Conservation (phyloP, 2,797 vertebrate species). For the Onychomys leucogaster region DNA sequence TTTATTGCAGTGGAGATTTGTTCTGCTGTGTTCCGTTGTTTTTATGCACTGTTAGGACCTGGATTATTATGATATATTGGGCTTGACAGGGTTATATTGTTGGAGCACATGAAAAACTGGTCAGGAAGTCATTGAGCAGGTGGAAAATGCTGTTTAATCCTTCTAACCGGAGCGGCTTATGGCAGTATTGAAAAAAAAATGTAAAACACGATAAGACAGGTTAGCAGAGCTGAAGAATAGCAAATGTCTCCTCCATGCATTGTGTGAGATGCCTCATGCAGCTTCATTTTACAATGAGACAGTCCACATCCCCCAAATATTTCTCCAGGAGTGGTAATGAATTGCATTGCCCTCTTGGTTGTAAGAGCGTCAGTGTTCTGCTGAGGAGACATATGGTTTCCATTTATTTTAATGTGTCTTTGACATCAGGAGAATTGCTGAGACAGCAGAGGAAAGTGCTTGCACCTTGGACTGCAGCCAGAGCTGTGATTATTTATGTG, state of each 20-base stretch:
- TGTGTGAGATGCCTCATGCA: constrained; percentile 49
- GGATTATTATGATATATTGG: constrained; percentile 74
- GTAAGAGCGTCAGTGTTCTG: constrained; percentile 84
- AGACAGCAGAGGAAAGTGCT: constrained; percentile 89
- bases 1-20: constrained; percentile 19
- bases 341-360: constrained; percentile 90
- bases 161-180: constrained; percentile 67
- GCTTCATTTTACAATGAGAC: constrained; percentile 81
- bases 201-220: constrained; percentile 69
- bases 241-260: constrained; percentile 70
- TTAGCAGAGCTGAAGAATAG: constrained; percentile 75
- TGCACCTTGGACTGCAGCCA: constrained; percentile 87
- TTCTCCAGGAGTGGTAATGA: constrained; percentile 87
- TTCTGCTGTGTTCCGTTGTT: constrained; percentile 38
- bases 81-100: constrained; percentile 74
- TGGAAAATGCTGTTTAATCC: constrained; percentile 81
- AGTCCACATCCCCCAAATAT: constrained; percentile 79
- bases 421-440: constrained; percentile 91
- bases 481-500: constrained; percentile 89
- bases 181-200: constrained; percentile 62
- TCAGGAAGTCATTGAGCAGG: constrained; percentile 78
- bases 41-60: constrained; percentile 64
- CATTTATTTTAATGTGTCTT: constrained; percentile 94
- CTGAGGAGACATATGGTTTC: constrained; percentile 93
- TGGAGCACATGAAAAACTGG: constrained; percentile 74